phyloP scores from a whole-genome alignment of 2,797 vertebrate species.

The Chelmon rostratus region DNA sequence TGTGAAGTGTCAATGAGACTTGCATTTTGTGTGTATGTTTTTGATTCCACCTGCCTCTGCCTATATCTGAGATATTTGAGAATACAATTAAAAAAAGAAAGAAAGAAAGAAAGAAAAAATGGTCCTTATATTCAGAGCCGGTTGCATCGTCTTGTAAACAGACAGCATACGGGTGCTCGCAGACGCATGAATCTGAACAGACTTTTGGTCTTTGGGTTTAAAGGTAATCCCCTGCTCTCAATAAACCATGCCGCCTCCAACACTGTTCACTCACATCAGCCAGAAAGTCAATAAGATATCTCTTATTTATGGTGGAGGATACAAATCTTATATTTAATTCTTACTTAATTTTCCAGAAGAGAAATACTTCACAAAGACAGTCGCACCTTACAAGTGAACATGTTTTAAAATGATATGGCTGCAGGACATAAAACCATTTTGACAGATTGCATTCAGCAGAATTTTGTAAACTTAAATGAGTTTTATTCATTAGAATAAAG shows the following conservation, averaged over 20 bases:
- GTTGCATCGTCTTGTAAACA: not conserved
- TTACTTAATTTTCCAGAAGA: conserved; percentile 54
- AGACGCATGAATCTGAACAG: conserved; percentile 9
- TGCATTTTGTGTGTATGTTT: not conserved
- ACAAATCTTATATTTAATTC: conserved; percentile 29
- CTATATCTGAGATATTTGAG: not conserved
- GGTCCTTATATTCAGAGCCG: not conserved
- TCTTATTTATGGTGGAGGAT: conserved; percentile 46
- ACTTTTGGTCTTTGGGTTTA: conserved; percentile 27
- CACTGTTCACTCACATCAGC: conserved; percentile 24
- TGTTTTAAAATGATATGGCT: conserved; percentile 5
- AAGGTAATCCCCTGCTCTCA: conserved; percentile 8
- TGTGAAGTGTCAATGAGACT: not conserved
- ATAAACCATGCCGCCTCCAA: conserved; percentile 8
- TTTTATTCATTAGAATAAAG: conserved; percentile 2
- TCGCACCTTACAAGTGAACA: conserved; percentile 2
- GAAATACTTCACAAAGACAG: conserved; percentile 42
- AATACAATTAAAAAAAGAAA: no score
- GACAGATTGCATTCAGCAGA: conserved; percentile 2
- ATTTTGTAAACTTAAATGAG: not conserved
- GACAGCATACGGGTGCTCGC: conserved; percentile 8
- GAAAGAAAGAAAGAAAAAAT: not conserved
- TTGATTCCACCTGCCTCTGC: not conserved
- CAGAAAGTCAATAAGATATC: conserved; percentile 26
- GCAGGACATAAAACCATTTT: not conserved